A percentile compares a stretch with the other conserved stretches of the same genome.
Evolutionary conservation across 2,113 vertebrate species (phyloP).

Genomic region (Oncorhynchus gorbuscha): DNA sequence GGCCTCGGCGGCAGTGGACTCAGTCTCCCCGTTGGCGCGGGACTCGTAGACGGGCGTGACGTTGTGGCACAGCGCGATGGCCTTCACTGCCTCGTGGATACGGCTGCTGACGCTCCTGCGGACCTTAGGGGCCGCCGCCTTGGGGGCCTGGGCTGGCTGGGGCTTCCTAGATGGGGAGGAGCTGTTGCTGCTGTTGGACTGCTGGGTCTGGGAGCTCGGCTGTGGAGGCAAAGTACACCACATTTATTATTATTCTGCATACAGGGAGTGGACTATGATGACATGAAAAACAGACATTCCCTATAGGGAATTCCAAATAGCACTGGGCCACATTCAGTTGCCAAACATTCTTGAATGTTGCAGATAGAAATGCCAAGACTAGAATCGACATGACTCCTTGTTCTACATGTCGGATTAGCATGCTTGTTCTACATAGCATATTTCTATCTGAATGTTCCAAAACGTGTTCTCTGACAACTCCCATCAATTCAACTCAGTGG

Average conservation of each 20-base stretch:
- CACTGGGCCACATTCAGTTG: too few relatives aligned
- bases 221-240: not conserved
- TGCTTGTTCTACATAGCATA: too few relatives aligned
- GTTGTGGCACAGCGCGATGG: constrained; percentile 93
- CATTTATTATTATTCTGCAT: too few relatives aligned
- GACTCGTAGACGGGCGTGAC: constrained; percentile 94
- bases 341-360: too few relatives aligned
- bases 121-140: constrained; percentile 77
- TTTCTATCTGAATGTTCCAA: too few relatives aligned
- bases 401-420: too few relatives aligned
- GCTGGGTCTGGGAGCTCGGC: constrained; percentile 57
- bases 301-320: too few relatives aligned
- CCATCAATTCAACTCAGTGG: constrained; percentile 46
- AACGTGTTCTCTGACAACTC: constrained; percentile 27
- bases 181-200: constrained; percentile 57
- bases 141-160: constrained; percentile 75
- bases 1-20: constrained; percentile 79
- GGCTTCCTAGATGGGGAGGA: constrained; percentile 77
- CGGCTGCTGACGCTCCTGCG: constrained; percentile 91
- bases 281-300: too few relatives aligned
- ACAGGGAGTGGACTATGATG: too few relatives aligned
- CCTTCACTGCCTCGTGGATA: constrained; percentile 93
- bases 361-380: too few relatives aligned
- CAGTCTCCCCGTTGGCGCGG: constrained; percentile 75
- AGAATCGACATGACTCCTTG: not conserved